Evolutionary conservation across 2,888 invertebrate species (phyloP).

Genomic region (Flexamia atlantica): DNA sequence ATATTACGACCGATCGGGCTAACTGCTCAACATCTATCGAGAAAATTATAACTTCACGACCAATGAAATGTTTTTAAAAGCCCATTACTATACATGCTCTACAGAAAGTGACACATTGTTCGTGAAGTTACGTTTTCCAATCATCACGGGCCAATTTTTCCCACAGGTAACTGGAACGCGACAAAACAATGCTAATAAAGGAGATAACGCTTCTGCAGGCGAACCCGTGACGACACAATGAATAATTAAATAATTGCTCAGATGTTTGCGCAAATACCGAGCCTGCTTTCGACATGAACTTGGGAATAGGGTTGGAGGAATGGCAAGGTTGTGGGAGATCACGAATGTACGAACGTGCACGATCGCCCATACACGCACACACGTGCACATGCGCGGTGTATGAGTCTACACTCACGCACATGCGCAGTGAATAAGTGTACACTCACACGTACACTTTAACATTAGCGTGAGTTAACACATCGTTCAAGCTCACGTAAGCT

Average conservation of each 20-base stretch:
- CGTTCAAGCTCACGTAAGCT: neutral
- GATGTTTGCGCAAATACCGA: constrained; percentile 29
- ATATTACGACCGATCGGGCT: too few relatives aligned
- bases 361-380: neutral
- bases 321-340: constrained; percentile 36
- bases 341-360: neutral
- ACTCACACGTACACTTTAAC: too few relatives aligned
- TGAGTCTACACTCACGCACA: neutral
- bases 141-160: neutral
- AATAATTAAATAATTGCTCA: constrained; percentile 49
- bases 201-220: constrained; percentile 14
- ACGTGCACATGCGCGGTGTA: too few relatives aligned
- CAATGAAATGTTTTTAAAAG: too few relatives aligned
- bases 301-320: constrained; percentile 37
- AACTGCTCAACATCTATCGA: too few relatives aligned
- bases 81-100: too few relatives aligned
- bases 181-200: constrained; percentile 12
- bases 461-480: too few relatives aligned
- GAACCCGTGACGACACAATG: constrained; percentile 20
- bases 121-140: too few relatives aligned
- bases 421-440: neutral
- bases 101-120: too few relatives aligned
- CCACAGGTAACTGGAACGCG: neutral
- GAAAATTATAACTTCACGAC: too few relatives aligned
- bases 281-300: constrained; percentile 39